phyloP scores from a whole-genome alignment of 2,797 vertebrate species.

The Nyctibius grandis region DNA sequence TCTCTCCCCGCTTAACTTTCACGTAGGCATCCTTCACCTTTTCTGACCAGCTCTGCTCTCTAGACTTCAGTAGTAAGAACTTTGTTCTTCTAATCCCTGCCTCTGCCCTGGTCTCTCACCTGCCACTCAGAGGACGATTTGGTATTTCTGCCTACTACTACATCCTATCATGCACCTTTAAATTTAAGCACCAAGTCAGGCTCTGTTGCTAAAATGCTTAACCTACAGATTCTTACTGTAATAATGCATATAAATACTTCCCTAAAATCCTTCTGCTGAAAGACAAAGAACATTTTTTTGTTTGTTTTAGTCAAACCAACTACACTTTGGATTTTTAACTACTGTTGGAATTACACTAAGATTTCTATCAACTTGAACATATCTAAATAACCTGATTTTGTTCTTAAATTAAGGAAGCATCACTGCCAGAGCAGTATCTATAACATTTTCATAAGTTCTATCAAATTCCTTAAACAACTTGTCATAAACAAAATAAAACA shows the following conservation, averaged over 20 bases:
- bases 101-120: neutral
- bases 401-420: neutral
- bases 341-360: neutral
- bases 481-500: neutral
- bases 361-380: neutral
- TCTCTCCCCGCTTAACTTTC: neutral
- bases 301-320: neutral
- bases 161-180: accelerated
- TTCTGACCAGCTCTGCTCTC: neutral
- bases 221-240: neutral
- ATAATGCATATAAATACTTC: accelerated
- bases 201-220: neutral
- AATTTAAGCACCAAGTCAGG: neutral
- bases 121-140: neutral
- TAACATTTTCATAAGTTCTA: neutral
- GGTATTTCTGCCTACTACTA: neutral
- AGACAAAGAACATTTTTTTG: neutral
- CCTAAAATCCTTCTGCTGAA: neutral
- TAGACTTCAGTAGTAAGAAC: neutral
- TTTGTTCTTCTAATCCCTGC: neutral
- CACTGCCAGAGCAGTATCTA: neutral
- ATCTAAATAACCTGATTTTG: neutral
- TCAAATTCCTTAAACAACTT: neutral
- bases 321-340: neutral
- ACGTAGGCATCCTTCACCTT: too few relatives aligned